Evolutionary conservation across 2,888 invertebrate genomes (phyloP), one percentile per base, ranked within the genome.

Genomic region (Pammene aurita): DNA sequence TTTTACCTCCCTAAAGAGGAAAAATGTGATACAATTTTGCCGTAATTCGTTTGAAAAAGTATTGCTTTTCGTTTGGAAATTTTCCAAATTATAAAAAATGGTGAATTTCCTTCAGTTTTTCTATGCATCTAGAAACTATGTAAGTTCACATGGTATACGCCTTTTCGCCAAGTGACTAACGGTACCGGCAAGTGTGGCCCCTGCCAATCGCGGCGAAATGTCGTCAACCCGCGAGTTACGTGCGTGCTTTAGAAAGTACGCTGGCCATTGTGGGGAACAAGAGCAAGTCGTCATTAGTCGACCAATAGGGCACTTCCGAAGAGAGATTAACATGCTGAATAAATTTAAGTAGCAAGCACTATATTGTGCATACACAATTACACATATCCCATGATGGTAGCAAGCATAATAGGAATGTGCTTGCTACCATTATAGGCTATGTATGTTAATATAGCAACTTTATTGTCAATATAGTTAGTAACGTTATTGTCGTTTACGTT

Each of bases 111-210:
- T 38, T 5, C 38, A 46, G n/a, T n/a, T 46, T 7, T 46, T 14
- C 14, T 46, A 46, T 13, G 4, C 34, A 26, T 52, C 11, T 52
- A 34, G n/a, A 34, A 54, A n/a, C 54, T n/a, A n/a, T 34, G 26
- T 13, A 50, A 57, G 41, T 57, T 26, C 44, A 58, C 26, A 34
- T 44, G 18, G n/a, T 9, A 56, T 14, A 48, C 35, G 44, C 55
- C 42, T 63, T 58, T 63, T 70, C 52, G 52, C 52, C 63, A 64
- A 58, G 38, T 35, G 71, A 72, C 77, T 87, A 87, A 87, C 88
- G 87, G 88, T 79, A 84, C 81, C 78, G 78, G 82, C 85, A 87
- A 87, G 85, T 87, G 83, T 87, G 82, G 75, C 82, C 84, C 4
- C 44, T 13, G 84, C 86, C 88, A 87, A 85, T 88, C 88, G 84